Evolutionary conservation across 2,888 invertebrate genomes (phyloP), one percentile per base, ranked within the genome.

Genomic region (Neoaliturus tenellus): DNA sequence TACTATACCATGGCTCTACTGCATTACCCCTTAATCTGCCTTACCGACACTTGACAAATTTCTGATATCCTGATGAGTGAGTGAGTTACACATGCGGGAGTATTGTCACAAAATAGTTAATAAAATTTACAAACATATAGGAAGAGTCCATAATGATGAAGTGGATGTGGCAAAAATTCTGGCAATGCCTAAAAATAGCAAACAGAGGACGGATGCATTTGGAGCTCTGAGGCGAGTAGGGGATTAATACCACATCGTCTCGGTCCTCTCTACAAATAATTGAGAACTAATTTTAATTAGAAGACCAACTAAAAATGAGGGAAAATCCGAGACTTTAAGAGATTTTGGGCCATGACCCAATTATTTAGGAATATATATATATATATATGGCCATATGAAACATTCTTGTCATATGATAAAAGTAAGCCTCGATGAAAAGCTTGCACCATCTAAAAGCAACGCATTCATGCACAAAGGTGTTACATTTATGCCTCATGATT

Each of bases 111-210:
- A 67, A 67, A 23, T n/a, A 2, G 31, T 67, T 17, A 31, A 28
- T 28, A 2, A 25, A 23, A n/a, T 69, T 10, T 35, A 28, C 3
- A 31, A 35, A 28, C 69, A 69, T 25, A 0, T 69, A 0, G n/a
- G 31, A 69, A n/a, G 5, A 20, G 69, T 31, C 28, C 69, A 69
- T 69, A 25, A 25, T 4, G 25, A 23, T 17, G 69, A 69, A 35
- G 31, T 69, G 20, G 69, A 69, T 28, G 69, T 69, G n/a, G 69
- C 69, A 35, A 69, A 25, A 69, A n/a, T 69, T 35, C 4, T 69
- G 35, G 69, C 14, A 28, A 25, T 69, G 69, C 28, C 25, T 20
- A 69, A 69, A 69, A 69, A 69, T 12, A n/a, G 33, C n/a, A 1
- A n/a, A 25, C 31, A 25, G n/a, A 31, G 28, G 0, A 20, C 31